These are phyloP conservation scores for Fragum sueziense DNA, from an alignment of 2,888 invertebrate species.

Conservation along the genomic window DNA sequence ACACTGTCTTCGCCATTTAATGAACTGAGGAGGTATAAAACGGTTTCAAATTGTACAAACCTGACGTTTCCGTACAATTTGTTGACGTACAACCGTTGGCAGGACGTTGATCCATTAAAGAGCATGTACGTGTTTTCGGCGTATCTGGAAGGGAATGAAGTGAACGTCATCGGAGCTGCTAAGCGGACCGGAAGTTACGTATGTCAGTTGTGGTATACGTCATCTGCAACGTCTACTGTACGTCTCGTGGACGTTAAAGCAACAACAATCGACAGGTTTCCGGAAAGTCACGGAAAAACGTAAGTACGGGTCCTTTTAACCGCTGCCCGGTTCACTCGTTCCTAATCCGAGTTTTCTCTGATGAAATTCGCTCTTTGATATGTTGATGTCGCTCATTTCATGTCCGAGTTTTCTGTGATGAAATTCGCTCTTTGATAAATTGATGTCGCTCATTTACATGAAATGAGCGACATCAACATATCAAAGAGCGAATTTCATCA, in stretches of 20 bases:
- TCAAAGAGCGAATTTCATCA: no score
- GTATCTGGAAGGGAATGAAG: background rate
- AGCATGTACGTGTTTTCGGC: background rate
- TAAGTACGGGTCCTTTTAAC: background rate
- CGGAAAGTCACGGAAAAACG: background rate
- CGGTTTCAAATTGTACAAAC: background rate
- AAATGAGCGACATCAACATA: no score
- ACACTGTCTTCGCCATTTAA: background rate
- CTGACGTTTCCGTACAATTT: background rate
- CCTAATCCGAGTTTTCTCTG: no score
- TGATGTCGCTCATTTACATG: no score
- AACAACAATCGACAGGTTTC: background rate
- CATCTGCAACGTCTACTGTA: background rate
- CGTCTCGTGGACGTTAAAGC: background rate
- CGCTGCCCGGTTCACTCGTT: background rate
- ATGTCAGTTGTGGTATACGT: slow-evolving; percentile 4
- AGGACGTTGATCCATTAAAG: background rate
- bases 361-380: no score
- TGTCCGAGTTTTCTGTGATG: no score
- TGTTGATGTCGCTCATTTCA: no score
- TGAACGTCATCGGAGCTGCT: background rate
- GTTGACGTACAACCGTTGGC: background rate
- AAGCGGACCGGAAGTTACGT: background rate
- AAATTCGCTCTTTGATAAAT: no score
- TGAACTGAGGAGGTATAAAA: background rate